Evolutionary conservation across 2,113 vertebrate species (phyloP).

Genomic region (Dasyprocta punctata): DNA sequence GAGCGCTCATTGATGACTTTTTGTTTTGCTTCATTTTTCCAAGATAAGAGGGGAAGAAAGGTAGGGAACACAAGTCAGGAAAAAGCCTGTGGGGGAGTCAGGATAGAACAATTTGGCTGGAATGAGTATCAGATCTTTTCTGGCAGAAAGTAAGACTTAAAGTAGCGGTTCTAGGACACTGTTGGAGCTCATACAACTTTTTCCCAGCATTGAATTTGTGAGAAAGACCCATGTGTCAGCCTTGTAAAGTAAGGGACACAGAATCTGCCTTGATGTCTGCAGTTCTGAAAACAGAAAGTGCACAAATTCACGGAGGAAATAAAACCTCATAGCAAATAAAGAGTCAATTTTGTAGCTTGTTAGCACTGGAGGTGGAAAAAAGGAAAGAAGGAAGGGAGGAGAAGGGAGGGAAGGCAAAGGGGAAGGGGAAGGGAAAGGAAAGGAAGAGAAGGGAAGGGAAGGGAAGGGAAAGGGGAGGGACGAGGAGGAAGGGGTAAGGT

Average conservation of each 20-base stretch:
- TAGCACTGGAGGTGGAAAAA: background rate
- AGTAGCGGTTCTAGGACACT: background rate
- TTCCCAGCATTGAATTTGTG: background rate
- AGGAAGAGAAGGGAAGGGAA: too few species aligned
- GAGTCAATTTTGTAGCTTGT: background rate
- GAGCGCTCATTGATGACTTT: background rate
- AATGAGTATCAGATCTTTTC: background rate
- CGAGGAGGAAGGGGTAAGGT: accelerated
- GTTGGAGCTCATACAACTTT: background rate
- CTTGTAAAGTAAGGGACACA: background rate
- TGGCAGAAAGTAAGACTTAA: background rate
- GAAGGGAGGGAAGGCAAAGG: background rate
- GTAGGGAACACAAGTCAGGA: background rate
- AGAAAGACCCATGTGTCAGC: background rate
- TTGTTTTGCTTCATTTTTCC: background rate
- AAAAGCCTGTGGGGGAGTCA: background rate
- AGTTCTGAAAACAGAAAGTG: background rate
- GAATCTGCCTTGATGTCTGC: background rate
- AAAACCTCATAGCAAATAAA: background rate
- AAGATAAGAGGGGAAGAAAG: background rate
- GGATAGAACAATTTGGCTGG: background rate
- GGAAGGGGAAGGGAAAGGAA: too few species aligned
- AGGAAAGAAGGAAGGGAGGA: too few species aligned
- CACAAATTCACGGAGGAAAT: background rate
- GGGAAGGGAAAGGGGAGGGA: too few species aligned